Conservation (phyloP, 1,140 invertebrate genomes). For the Calliopsis andreniformis region DNA sequence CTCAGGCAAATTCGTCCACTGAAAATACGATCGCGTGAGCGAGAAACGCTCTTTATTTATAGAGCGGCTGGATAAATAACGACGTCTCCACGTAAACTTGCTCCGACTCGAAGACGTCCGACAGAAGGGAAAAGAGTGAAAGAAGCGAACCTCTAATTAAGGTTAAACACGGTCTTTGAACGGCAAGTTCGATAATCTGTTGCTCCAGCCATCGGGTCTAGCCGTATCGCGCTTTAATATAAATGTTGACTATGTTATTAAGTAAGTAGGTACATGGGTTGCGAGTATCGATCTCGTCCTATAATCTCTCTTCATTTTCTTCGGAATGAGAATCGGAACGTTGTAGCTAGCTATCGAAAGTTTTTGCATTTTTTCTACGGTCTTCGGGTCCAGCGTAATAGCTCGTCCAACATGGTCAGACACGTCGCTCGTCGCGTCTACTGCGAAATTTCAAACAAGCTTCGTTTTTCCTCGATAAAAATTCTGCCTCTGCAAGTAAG, state of each 20-base stretch:
- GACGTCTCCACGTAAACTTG: background rate
- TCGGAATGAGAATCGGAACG: slow-evolving; percentile 39
- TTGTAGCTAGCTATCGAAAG: slow-evolving; percentile 37
- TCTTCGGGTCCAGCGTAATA: slow-evolving; percentile 25
- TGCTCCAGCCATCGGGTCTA: slow-evolving; percentile 21
- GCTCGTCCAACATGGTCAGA: background rate
- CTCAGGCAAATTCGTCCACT: background rate
- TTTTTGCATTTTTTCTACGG: slow-evolving; percentile 44
- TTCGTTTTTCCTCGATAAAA: background rate
- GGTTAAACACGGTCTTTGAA: background rate
- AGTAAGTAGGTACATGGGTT: slow-evolving; percentile 39
- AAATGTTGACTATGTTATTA: slow-evolving; percentile 57
- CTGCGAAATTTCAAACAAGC: background rate
- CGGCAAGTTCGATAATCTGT: slow-evolving; percentile 1
- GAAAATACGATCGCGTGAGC: background rate
- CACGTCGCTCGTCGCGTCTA: background rate
- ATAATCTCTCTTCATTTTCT: slow-evolving; percentile 51
- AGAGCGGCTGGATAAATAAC: slow-evolving; percentile 4
- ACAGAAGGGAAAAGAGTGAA: background rate
- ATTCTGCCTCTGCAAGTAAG: background rate
- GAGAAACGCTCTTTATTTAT: background rate
- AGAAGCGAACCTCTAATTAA: slow-evolving; percentile 35
- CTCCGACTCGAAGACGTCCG: background rate
- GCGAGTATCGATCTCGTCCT: slow-evolving; percentile 23
- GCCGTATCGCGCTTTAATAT: slow-evolving; percentile 43